Percentiles rank a stretch among this genome's conserved stretches.
These are phyloP conservation scores for Protaetia brevitarsis DNA, from an alignment of 1,140 invertebrate species.

Conservation along the genomic window DNA sequence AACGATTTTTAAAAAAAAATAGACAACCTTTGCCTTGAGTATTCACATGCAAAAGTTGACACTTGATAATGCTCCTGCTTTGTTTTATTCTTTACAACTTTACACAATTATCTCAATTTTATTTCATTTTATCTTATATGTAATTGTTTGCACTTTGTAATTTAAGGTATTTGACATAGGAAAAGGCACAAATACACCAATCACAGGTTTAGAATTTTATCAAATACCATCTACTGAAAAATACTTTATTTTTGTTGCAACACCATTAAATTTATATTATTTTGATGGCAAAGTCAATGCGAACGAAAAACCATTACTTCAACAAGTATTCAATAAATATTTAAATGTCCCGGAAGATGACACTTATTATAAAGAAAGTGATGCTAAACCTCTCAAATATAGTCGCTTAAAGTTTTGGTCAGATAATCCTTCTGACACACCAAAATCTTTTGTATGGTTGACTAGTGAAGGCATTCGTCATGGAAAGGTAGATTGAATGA, in stretches of 20 bases:
- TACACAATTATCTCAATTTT: background rate
- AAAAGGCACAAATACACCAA: slow-evolving; percentile 68
- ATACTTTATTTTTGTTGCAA: slow-evolving; percentile 81
- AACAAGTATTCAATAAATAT: slow-evolving; percentile 80
- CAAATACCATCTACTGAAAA: slow-evolving; percentile 66
- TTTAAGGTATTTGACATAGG: slow-evolving; percentile 83
- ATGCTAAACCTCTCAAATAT: slow-evolving; percentile 70
- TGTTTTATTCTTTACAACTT: background rate
- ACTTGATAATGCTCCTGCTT: too few species aligned
- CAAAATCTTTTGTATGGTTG: slow-evolving; percentile 84
- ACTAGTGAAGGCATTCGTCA: slow-evolving; percentile 71
- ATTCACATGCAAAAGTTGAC: too few species aligned
- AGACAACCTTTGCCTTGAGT: too few species aligned
- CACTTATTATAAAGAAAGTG: slow-evolving; percentile 69
- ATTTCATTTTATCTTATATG: background rate
- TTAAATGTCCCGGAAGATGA: slow-evolving; percentile 69
- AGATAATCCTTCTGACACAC: slow-evolving; percentile 58
- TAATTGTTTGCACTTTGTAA: slow-evolving; percentile 19
- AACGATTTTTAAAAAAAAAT: too few species aligned
- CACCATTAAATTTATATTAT: slow-evolving; percentile 78
- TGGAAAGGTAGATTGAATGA: slow-evolving; percentile 57
- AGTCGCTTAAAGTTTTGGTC: slow-evolving; percentile 80
- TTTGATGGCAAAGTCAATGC: slow-evolving; percentile 73
- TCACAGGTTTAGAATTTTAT: slow-evolving; percentile 84
- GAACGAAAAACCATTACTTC: slow-evolving; percentile 76